A percentile compares a stretch with the other conserved stretches of the same genome.
phyloP scores from a whole-genome alignment of 2,888 invertebrate genomes.

The Sthenelais limicola region DNA sequence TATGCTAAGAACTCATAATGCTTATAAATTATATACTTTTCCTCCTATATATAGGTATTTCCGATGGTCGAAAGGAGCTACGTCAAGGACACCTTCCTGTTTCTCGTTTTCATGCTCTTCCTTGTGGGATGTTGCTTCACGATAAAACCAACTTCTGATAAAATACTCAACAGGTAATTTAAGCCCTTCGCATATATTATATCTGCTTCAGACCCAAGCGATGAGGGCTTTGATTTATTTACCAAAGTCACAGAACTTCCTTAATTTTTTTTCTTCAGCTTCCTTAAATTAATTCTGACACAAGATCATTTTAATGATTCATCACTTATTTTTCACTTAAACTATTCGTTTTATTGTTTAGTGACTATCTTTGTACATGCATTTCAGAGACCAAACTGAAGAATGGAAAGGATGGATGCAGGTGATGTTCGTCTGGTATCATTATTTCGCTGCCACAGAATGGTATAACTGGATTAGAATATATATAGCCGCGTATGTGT shows the following conservation, averaged over 20 bases:
- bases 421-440: constrained; percentile 66
- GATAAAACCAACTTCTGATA: constrained; percentile 54
- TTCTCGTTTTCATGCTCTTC: constrained; percentile 60
- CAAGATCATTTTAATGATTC: too few species aligned
- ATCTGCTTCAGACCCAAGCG: neutral
- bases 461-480: constrained; percentile 66
- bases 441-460: constrained; percentile 61
- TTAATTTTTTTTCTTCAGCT: too few species aligned
- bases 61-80: constrained; percentile 55
- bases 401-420: constrained; percentile 69
- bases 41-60: constrained; percentile 53
- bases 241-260: too few species aligned
- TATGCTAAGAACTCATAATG: too few species aligned
- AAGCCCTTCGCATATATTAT: neutral
- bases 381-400: constrained; percentile 63
- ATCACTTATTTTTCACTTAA: too few species aligned
- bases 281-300: too few species aligned
- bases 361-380: too few species aligned
- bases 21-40: too few species aligned
- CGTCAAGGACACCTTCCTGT: constrained; percentile 57
- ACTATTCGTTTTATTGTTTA: too few species aligned
- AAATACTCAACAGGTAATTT: constrained; percentile 61
- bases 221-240: too few species aligned
- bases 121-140: constrained; percentile 56
- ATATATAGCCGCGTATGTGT: constrained; percentile 63